Evolutionary conservation across 1,140 invertebrate species (phyloP).

Genomic region (Drosophila tristis): DNA sequence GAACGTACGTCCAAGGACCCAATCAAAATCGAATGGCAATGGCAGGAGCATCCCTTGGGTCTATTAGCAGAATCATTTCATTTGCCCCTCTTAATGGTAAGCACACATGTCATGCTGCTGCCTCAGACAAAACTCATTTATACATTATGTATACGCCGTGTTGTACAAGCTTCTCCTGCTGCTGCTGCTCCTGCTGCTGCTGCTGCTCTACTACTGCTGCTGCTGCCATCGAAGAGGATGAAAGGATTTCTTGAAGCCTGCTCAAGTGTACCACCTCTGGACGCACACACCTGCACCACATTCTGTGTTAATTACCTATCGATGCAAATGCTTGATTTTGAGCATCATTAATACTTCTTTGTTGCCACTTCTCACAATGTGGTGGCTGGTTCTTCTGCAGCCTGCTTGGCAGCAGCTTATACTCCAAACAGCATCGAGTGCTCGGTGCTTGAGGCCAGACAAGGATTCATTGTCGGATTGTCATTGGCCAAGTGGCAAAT

Average conservation of each 20-base stretch:
- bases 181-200: no score
- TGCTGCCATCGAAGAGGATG: no score
- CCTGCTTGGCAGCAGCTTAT: no score
- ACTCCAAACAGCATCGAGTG: no score
- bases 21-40: slow-evolving; percentile 38
- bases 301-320: slow-evolving; percentile 22
- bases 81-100: slow-evolving; percentile 45
- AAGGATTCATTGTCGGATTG: no score
- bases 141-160: slow-evolving; percentile 56
- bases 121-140: slow-evolving; percentile 53
- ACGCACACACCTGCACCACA: slow-evolving; percentile 7
- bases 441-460: no score
- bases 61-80: slow-evolving; percentile 60
- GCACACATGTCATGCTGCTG: slow-evolving; percentile 45
- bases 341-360: slow-evolving; percentile 2
- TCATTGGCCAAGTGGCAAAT: no score
- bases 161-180: slow-evolving; percentile 31
- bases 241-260: slow-evolving; percentile 17
- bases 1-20: slow-evolving; percentile 21
- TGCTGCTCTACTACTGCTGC: no score
- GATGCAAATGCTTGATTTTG: neutral
- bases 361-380: neutral
- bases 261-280: slow-evolving; percentile 7
- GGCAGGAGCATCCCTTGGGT: slow-evolving; percentile 31
- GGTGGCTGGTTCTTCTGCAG: no score